Conservation (phyloP, 2,113 vertebrate species). For the Prunella fulvescens region DNA sequence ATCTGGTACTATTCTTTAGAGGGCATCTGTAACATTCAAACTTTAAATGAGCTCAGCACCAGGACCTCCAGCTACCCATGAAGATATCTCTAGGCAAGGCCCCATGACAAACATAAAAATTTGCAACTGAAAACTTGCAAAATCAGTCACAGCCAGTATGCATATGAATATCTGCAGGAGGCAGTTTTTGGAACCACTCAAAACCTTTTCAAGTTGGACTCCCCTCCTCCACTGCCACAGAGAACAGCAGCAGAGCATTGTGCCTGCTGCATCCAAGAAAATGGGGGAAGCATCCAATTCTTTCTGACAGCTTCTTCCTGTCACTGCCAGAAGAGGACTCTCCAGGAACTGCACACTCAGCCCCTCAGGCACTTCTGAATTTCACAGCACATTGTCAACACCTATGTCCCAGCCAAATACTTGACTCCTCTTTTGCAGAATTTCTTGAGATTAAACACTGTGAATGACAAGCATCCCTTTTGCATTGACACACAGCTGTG, state of each 20-base stretch:
- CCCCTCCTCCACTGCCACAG: background rate
- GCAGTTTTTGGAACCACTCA: background rate
- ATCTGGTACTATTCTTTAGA: background rate
- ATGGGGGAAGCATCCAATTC: background rate
- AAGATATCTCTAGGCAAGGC: background rate
- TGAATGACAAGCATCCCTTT: background rate
- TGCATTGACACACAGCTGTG: background rate
- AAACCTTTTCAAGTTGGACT: background rate
- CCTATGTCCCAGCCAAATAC: constrained; percentile 3
- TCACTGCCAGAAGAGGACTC: background rate
- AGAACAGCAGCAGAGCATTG: background rate
- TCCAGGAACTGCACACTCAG: background rate
- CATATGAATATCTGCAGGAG: background rate
- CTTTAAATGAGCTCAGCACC: background rate
- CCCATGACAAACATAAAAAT: background rate
- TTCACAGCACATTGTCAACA: constrained; percentile 9
- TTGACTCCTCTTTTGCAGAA: background rate
- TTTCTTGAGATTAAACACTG: background rate
- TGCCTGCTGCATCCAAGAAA: background rate
- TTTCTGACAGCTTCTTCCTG: background rate
- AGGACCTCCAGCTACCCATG: background rate
- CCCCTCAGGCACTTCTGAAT: background rate
- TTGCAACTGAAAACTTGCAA: background rate
- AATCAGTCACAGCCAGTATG: background rate
- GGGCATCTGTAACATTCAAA: background rate